These are phyloP conservation scores for Ascaphus truei DNA, from an alignment of 2,113 vertebrate species.

Conservation along the genomic window DNA sequence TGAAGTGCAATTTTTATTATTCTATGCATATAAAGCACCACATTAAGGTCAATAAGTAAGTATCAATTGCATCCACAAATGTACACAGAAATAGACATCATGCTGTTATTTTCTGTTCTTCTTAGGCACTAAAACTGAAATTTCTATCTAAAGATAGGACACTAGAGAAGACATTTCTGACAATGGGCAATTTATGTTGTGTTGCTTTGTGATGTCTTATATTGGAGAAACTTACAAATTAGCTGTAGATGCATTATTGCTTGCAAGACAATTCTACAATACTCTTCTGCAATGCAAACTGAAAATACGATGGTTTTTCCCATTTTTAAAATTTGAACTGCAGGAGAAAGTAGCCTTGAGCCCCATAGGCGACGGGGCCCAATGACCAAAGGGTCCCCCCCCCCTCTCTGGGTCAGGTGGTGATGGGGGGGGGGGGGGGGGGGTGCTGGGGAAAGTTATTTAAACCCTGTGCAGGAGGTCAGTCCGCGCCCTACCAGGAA, in stretches of 20 bases:
- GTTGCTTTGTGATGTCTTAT: not conserved
- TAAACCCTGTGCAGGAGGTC: too few relatives aligned
- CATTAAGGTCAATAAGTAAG: slow-evolving; percentile 33
- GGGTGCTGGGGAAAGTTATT: too few relatives aligned
- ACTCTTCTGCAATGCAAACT: too few relatives aligned
- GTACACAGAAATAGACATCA: slow-evolving; percentile 19
- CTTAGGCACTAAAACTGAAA: slow-evolving; percentile 2
- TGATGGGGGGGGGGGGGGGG: too few relatives aligned
- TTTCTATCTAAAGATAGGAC: slow-evolving; percentile 14
- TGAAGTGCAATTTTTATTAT: slow-evolving; percentile 32
- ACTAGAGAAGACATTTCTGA: slow-evolving; percentile 1
- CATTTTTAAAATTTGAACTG: too few relatives aligned
- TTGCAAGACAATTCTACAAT: too few relatives aligned
- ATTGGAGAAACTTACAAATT: slow-evolving; percentile 1
- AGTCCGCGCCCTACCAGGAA: too few relatives aligned
- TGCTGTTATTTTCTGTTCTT: slow-evolving; percentile 16
- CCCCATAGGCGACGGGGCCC: too few relatives aligned
- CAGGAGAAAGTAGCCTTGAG: too few relatives aligned
- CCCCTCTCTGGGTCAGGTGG: too few relatives aligned
- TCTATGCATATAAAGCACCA: slow-evolving; percentile 35
- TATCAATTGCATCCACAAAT: slow-evolving; percentile 22
- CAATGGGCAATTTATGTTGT: not conserved
- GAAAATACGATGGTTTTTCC: too few relatives aligned
- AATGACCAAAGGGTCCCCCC: too few relatives aligned
- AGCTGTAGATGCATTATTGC: not conserved